Conservation (phyloP, 2,113 vertebrate genomes). For the Talpa occidentalis region DNA sequence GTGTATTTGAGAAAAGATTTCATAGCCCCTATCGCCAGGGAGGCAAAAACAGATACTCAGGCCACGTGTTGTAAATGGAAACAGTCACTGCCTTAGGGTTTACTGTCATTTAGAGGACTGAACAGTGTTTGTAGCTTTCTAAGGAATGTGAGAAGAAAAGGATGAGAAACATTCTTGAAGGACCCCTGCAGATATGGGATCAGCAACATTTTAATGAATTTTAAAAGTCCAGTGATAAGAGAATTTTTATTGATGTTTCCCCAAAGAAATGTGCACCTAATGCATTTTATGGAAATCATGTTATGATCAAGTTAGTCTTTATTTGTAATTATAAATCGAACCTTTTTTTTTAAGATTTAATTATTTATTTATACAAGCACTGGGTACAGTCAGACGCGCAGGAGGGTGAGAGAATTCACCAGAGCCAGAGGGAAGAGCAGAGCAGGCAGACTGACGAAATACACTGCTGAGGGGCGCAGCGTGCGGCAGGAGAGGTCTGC, state of each 20-base stretch:
- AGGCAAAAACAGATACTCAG: not conserved
- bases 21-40: not conserved
- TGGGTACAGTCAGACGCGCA: too few species aligned
- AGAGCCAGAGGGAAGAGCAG: too few species aligned
- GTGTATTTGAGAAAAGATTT: not conserved
- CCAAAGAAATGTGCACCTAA: not conserved
- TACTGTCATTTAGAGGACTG: not conserved
- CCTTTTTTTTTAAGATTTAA: too few species aligned
- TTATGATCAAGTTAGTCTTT: not conserved
- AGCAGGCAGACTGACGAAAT: too few species aligned
- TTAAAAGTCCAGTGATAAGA: not conserved
- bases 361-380: too few species aligned
- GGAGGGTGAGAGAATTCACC: too few species aligned
- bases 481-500: too few species aligned
- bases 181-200: not conserved
- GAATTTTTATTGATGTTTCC: not conserved
- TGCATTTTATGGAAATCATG: not conserved
- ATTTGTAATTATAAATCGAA: not conserved
- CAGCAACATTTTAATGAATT: not conserved
- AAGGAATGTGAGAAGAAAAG: not conserved
- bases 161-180: not conserved
- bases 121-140: not conserved
- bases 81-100: not conserved
- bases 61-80: not conserved
- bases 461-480: too few species aligned